These are phyloP conservation scores for Aphis craccivora DNA, from an alignment of 1,140 invertebrate genomes.

Conservation along the genomic window DNA sequence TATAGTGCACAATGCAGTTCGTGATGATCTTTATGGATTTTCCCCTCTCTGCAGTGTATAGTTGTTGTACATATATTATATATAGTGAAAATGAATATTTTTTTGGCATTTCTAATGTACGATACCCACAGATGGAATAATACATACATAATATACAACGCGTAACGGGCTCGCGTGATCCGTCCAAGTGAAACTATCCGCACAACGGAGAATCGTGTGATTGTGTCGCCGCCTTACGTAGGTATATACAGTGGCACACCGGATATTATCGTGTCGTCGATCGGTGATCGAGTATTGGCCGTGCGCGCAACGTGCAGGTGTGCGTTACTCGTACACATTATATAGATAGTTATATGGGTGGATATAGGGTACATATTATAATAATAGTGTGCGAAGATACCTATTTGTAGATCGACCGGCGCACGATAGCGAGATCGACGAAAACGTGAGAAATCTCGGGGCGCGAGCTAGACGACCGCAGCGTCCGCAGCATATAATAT, in stretches of 20 bases:
- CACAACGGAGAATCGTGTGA: conserved; percentile 16
- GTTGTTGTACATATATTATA: neutral
- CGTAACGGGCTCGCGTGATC: conserved; percentile 6
- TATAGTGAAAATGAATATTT: conserved; percentile 27
- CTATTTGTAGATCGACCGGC: neutral
- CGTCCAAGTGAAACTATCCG: conserved; percentile 16
- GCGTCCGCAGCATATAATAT: neutral
- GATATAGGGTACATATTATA: neutral
- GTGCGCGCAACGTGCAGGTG: neutral
- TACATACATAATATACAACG: neutral
- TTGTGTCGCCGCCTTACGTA: neutral
- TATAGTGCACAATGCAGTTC: neutral
- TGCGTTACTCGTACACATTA: neutral
- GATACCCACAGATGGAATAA: neutral
- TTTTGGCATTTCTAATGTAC: conserved; percentile 3
- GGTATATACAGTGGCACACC: neutral
- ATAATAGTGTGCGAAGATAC: neutral
- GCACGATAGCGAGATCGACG: neutral
- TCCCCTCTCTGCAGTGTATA: neutral
- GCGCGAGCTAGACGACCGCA: neutral
- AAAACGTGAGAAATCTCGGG: conserved; percentile 14
- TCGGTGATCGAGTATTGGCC: neutral
- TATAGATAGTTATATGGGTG: neutral
- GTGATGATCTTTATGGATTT: neutral
- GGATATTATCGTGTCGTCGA: conserved; percentile 36